Percentiles rank a stretch among this genome's conserved stretches.
Conservation (phyloP, 2,797 vertebrate genomes). For the Thalassophryne amazonica region DNA sequence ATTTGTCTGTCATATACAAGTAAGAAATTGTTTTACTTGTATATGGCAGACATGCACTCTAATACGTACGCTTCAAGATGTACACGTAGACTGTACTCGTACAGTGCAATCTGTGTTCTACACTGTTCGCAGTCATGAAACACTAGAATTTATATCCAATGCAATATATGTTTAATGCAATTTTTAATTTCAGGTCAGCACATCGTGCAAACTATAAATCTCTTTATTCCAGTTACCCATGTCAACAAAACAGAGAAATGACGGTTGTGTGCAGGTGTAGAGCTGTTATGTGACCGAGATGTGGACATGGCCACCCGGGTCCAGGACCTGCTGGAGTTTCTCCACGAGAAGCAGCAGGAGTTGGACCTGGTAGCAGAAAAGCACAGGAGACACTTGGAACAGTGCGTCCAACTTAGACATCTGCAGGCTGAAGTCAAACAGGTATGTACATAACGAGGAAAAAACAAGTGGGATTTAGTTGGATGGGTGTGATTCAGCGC, state of each 20-base stretch:
- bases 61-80: too few species aligned
- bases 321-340: constrained; percentile 96
- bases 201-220: too few species aligned
- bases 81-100: too few species aligned
- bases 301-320: constrained; percentile 98
- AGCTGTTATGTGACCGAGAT: constrained; percentile 94
- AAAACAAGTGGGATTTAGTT: neutral
- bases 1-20: too few species aligned
- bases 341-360: constrained; percentile 99
- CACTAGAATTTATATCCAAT: too few species aligned
- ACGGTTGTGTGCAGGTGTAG: constrained; percentile 82
- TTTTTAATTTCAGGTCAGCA: too few species aligned
- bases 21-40: too few species aligned
- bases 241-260: neutral
- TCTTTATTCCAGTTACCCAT: neutral
- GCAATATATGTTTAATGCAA: too few species aligned
- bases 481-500: neutral
- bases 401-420: constrained; percentile 92
- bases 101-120: too few species aligned
- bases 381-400: constrained; percentile 95
- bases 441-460: constrained; percentile 66
- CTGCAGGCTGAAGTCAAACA: constrained; percentile 98
- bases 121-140: too few species aligned
- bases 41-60: too few species aligned
- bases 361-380: constrained; percentile 93